A percentile compares a stretch with the other conserved stretches of the same genome.
Conservation (phyloP, 1,140 invertebrate genomes). For the Zophobas morio region DNA sequence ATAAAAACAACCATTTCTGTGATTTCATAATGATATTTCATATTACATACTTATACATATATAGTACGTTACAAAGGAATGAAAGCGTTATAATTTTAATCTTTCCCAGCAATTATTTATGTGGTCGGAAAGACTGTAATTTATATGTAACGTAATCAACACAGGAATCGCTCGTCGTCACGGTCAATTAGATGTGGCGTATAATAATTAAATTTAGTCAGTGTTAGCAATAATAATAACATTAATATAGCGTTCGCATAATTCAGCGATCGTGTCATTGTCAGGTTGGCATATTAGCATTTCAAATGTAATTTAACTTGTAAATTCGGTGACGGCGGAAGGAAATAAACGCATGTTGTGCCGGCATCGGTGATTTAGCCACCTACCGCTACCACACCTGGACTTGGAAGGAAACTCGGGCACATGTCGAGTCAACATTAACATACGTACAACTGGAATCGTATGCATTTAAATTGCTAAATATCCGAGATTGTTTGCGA, state of each 20-base stretch:
- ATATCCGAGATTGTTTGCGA: slow-evolving; percentile 39
- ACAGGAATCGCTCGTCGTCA: too few relatives aligned
- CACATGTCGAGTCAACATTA: slow-evolving; percentile 50
- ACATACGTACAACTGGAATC: slow-evolving; percentile 31
- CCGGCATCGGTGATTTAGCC: slow-evolving; percentile 59
- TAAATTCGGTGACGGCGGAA: slow-evolving; percentile 62
- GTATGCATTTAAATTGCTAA: slow-evolving; percentile 47
- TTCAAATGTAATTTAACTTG: slow-evolving; percentile 65
- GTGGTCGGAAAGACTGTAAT: too few relatives aligned
- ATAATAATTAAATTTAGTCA: slow-evolving; percentile 21
- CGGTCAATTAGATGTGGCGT: too few relatives aligned
- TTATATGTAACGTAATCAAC: too few relatives aligned
- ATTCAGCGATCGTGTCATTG: slow-evolving; percentile 58
- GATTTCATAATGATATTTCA: too few relatives aligned
- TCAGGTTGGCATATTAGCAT: slow-evolving; percentile 59
- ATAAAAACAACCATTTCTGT: too few relatives aligned
- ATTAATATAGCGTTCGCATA: slow-evolving; percentile 45
- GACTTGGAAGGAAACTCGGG: slow-evolving; percentile 43
- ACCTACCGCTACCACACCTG: slow-evolving; percentile 52
- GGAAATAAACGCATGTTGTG: slow-evolving; percentile 63
- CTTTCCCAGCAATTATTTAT: too few relatives aligned
- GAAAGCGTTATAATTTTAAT: too few relatives aligned
- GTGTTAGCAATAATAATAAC: background rate
- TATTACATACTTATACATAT: too few relatives aligned
- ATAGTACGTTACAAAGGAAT: too few relatives aligned